phyloP scores from a whole-genome alignment of 2,888 invertebrate genomes.

The Hyles lineata region DNA sequence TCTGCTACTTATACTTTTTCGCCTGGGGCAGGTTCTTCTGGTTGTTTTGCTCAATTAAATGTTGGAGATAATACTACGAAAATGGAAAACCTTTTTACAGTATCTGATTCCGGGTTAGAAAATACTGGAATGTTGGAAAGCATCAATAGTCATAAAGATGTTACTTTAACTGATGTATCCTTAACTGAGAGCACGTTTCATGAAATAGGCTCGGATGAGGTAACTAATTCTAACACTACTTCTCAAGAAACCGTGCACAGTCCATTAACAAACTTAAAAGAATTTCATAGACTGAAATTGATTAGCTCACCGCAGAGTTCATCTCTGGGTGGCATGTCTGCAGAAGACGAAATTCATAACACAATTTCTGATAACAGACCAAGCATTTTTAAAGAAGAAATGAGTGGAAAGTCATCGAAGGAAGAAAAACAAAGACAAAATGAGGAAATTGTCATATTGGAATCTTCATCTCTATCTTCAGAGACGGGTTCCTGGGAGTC shows the following conservation, averaged over 20 bases:
- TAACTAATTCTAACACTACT: conserved; percentile 47
- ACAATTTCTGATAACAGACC: conserved; percentile 42
- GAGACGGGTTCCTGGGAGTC: conserved; percentile 88
- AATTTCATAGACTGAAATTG: conserved; percentile 44
- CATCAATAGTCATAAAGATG: conserved; percentile 68
- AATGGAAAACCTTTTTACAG: conserved; percentile 73
- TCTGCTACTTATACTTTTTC: conserved; percentile 72
- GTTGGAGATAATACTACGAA: conserved; percentile 60
- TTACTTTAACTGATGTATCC: conserved; percentile 70
- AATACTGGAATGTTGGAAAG: conserved; percentile 73
- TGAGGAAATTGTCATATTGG: conserved; percentile 86
- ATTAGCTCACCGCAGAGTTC: conserved; percentile 41
- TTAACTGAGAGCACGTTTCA: conserved; percentile 75
- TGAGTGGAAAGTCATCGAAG: conserved; percentile 68
- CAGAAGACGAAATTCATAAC: conserved; percentile 49
- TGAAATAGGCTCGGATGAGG: conserved; percentile 68
- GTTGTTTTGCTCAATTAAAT: conserved; percentile 60
- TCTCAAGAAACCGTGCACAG: conserved; percentile 54
- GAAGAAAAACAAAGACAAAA: conserved; percentile 86
- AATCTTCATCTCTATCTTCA: conserved; percentile 86
- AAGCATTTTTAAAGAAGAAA: conserved; percentile 48
- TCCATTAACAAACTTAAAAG: conserved; percentile 51
- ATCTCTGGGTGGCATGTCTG: conserved; percentile 44
- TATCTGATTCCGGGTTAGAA: conserved; percentile 80
- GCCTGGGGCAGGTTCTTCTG: conserved; percentile 58